phyloP scores from a whole-genome alignment of 53 echinoderm and acorn worm species.

The Apostichopus leukothele region DNA sequence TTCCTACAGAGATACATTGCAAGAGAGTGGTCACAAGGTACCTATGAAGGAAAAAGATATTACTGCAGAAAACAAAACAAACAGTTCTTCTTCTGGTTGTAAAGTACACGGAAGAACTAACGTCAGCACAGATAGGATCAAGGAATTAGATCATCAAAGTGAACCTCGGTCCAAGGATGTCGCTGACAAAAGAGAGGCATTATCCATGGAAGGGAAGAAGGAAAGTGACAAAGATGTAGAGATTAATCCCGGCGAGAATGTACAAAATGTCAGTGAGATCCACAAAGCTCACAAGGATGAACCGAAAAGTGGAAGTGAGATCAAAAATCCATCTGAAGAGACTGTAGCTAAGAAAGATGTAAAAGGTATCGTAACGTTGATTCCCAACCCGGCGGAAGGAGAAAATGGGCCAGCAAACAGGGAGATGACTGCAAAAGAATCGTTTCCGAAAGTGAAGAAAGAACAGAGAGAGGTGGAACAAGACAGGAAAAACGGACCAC shows the following conservation, averaged over 20 bases:
- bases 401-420: neutral
- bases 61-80: neutral
- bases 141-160: too few relatives aligned
- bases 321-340: neutral
- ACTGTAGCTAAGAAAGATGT: slow-evolving; percentile 8
- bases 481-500: neutral
- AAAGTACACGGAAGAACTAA: neutral
- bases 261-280: neutral
- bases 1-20: neutral
- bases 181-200: too few relatives aligned
- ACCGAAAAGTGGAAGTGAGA: neutral
- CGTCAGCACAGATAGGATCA: too few relatives aligned
- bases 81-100: neutral
- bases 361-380: slow-evolving; percentile 8
- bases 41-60: neutral
- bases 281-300: neutral
- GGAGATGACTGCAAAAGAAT: neutral
- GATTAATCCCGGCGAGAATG: neutral
- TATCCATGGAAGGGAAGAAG: neutral
- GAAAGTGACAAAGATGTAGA: neutral
- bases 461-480: neutral
- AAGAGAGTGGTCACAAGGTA: neutral
- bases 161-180: too few relatives aligned
- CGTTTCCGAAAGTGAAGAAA: neutral
- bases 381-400: neutral